A percentile compares a stretch with the other conserved stretches of the same genome.
These are phyloP conservation scores for Pithys albifrons DNA, from an alignment of 2,113 vertebrate genomes.

Conservation along the genomic window DNA sequence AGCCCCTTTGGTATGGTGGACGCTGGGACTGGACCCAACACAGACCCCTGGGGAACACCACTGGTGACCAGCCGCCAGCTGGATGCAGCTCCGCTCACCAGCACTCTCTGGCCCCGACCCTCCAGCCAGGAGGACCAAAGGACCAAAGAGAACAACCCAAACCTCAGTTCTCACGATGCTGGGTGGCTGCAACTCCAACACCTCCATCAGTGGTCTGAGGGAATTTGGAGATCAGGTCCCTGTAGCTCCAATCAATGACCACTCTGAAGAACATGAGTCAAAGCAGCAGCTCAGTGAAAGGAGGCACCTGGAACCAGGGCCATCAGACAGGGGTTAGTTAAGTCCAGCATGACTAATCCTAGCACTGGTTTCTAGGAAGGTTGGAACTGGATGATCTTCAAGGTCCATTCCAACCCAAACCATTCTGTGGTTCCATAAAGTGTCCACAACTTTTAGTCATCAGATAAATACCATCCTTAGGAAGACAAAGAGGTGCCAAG, in stretches of 20 bases:
- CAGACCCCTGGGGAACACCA: too few species aligned
- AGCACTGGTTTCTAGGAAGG: background rate
- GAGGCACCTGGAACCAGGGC: background rate
- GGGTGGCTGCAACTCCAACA: rapidly evolving
- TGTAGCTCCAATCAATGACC: background rate
- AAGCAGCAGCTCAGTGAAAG: background rate
- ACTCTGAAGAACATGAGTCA: background rate
- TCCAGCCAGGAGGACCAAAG: background rate
- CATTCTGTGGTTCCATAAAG: rapidly evolving
- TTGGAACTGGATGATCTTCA: rapidly evolving
- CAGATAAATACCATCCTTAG: background rate
- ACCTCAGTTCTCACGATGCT: background rate
- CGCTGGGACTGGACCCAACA: too few species aligned
- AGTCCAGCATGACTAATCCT: background rate
- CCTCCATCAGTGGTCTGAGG: background rate
- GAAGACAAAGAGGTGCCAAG: background rate
- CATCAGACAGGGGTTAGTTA: background rate
- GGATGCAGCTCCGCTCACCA: too few species aligned
- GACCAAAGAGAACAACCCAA: background rate
- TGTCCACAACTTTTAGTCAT: too few species aligned
- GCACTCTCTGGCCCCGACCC: too few species aligned
- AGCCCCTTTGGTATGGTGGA: too few species aligned
- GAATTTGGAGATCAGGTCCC: background rate
- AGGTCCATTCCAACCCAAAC: background rate
- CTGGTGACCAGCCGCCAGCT: too few species aligned